Evolutionary conservation across 2,113 vertebrate genomes (phyloP).

Genomic region (Muscicapa adusta): DNA sequence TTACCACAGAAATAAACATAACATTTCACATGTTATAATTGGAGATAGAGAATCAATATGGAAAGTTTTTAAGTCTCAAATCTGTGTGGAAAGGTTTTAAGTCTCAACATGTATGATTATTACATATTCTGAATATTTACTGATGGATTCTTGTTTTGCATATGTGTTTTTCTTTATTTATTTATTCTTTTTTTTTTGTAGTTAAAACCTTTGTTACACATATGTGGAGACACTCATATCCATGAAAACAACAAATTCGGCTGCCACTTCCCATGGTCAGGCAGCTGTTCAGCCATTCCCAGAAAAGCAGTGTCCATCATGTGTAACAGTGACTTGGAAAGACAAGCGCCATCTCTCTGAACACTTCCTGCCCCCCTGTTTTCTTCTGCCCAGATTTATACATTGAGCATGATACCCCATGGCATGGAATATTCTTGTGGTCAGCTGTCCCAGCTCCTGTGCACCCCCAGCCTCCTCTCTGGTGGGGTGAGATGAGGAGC

Average conservation of each 20-base stretch:
- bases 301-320: neutral
- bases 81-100: neutral
- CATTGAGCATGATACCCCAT: neutral
- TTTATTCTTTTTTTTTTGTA: neutral
- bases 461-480: rapidly evolving
- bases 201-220: neutral
- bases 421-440: neutral
- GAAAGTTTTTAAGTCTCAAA: neutral
- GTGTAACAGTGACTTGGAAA: neutral
- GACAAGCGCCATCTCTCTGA: rapidly evolving
- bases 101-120: neutral
- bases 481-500: rapidly evolving
- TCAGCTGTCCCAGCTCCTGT: rapidly evolving
- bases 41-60: neutral
- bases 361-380: rapidly evolving
- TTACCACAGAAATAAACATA: neutral
- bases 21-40: neutral
- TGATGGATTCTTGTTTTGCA: neutral
- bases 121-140: neutral
- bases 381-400: neutral
- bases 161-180: rapidly evolving
- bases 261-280: neutral
- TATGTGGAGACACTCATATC: neutral
- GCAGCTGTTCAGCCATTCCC: neutral
- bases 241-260: neutral